phyloP scores from a whole-genome alignment of 2,797 vertebrate species.

The Pitangus sulphuratus region DNA sequence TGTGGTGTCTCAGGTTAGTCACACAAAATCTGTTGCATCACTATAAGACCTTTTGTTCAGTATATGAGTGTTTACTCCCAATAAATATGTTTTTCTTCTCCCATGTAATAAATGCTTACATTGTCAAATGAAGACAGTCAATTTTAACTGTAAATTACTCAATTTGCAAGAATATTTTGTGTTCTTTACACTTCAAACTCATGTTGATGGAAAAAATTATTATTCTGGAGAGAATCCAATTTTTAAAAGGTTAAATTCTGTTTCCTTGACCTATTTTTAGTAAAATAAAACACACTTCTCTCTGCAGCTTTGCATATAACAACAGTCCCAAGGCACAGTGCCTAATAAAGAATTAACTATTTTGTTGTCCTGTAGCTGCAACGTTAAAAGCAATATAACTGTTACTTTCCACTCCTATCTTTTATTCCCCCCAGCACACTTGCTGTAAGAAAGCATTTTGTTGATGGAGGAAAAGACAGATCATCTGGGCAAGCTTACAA shows the following conservation, averaged over 20 bases:
- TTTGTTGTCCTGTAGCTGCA: neutral
- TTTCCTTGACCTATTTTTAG: neutral
- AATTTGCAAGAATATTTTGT: neutral
- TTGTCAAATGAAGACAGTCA: neutral
- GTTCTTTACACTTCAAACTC: neutral
- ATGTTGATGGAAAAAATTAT: neutral
- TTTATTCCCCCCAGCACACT: neutral
- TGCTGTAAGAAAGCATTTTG: neutral
- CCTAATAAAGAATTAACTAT: neutral
- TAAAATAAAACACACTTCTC: neutral
- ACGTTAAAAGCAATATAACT: neutral
- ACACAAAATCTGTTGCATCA: neutral
- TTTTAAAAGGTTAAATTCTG: neutral
- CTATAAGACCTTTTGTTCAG: neutral
- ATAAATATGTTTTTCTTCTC: neutral
- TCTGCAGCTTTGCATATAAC: neutral
- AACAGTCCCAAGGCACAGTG: neutral
- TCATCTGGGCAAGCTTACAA: neutral
- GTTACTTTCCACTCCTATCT: neutral
- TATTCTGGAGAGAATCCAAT: neutral
- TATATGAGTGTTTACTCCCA: neutral
- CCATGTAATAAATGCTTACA: neutral
- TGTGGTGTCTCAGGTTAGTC: neutral
- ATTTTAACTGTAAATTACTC: neutral
- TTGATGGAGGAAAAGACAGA: neutral